These are phyloP conservation scores for Larimichthys crocea DNA, from an alignment of 2,113 vertebrate species.

Conservation along the genomic window DNA sequence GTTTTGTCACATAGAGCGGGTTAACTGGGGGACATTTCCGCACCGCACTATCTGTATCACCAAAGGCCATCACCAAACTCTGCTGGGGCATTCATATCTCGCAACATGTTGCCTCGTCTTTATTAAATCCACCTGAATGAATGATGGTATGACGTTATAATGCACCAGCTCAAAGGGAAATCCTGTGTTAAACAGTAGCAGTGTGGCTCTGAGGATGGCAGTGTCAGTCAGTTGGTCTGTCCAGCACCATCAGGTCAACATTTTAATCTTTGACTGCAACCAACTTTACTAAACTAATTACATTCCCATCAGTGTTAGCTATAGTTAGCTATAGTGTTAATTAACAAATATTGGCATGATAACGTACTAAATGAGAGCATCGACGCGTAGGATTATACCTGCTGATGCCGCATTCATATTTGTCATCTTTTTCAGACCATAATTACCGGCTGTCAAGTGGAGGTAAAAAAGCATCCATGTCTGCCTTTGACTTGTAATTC, in stretches of 20 bases:
- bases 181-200: conserved; percentile 9
- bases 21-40: conserved; percentile 75
- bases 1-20: conserved; percentile 69
- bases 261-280: not conserved
- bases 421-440: not conserved
- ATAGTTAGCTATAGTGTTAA: not conserved
- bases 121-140: conserved; percentile 68
- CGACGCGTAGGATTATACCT: not conserved
- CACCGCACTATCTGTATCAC: conserved; percentile 53
- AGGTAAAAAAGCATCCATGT: not conserved
- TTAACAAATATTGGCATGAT: not conserved
- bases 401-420: not conserved
- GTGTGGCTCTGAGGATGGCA: not conserved
- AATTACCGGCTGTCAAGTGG: not conserved
- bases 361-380: not conserved
- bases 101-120: conserved; percentile 60
- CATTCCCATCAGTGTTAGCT: not conserved
- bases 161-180: conserved; percentile 32
- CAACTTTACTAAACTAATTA: not conserved
- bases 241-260: not conserved
- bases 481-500: not conserved
- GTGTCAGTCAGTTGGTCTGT: not conserved
- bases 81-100: conserved; percentile 63
- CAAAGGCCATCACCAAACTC: conserved; percentile 73
- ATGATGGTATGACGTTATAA: conserved; percentile 24